Percentiles rank a stretch among this genome's conserved stretches.
Conservation (phyloP, 2,888 invertebrate genomes). For the Liposcelis brunnea region DNA sequence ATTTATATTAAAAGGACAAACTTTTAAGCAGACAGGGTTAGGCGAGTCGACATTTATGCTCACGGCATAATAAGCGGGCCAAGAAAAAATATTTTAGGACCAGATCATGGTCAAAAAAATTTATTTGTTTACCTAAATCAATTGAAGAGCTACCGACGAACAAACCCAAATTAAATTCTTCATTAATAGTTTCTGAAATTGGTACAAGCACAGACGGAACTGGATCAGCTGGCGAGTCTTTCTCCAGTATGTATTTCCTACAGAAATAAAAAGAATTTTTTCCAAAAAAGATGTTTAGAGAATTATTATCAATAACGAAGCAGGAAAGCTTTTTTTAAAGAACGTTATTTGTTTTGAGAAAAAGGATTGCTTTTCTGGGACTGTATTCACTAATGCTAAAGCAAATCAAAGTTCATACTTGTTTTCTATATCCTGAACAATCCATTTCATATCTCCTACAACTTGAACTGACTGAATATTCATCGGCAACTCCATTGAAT, state of each 20-base stretch:
- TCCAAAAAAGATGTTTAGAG: not conserved
- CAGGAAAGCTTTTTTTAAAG: not conserved
- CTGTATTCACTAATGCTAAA: too few relatives aligned
- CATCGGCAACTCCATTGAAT: constrained; percentile 24
- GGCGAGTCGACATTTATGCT: too few relatives aligned
- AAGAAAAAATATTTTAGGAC: too few relatives aligned
- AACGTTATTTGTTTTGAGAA: too few relatives aligned
- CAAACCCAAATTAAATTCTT: constrained; percentile 8
- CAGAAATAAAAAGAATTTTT: constrained; percentile 6
- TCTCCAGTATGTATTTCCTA: constrained; percentile 17
- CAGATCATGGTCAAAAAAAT: too few relatives aligned
- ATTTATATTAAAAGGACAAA: not conserved
- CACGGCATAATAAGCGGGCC: too few relatives aligned
- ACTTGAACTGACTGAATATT: constrained; percentile 22
- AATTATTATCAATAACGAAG: not conserved
- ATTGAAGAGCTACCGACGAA: constrained; percentile 11
- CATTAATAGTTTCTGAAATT: constrained; percentile 18
- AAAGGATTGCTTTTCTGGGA: too few relatives aligned
- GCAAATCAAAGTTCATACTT: not conserved
- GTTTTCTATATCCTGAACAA: constrained; percentile 22
- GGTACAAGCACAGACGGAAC: constrained; percentile 24
- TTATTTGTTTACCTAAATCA: constrained; percentile 14
- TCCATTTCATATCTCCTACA: constrained; percentile 23
- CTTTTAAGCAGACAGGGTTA: too few relatives aligned
- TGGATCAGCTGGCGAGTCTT: constrained; percentile 16